Base-by-base conservation (phyloP, 2,888 invertebrate species). In the Notocelia uddmanniana region DNA sequence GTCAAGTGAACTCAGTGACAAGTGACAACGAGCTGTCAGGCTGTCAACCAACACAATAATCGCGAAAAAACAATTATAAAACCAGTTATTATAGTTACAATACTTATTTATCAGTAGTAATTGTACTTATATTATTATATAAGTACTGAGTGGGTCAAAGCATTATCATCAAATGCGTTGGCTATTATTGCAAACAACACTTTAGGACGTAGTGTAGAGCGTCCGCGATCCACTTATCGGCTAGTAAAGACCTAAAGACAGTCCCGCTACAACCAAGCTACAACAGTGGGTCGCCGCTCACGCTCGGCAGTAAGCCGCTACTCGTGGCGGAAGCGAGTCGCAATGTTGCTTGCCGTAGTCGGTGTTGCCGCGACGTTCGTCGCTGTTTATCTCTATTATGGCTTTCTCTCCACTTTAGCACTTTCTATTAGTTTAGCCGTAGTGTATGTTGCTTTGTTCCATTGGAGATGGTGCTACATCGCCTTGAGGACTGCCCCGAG, bases 381-480 rank as follows among this genome's bases (percentile, higher is more conserved):
- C 54, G 86, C 93, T 68, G 85, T 94, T 72, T 94, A 91, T 89
- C 82, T 92, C 71, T 91, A 90, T 78, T 88, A 96, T 83, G 96
- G 96, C 74, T 94, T 95, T 86, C 88, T 95, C 80, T 95, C 94
- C 81, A 95, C 97, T 69, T 79, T 96, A 34, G 94, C 95, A 78
- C 91, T 96, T 69, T 85, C 95, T 70, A 96, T 74, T 94, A 95
- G 63, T 94, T 96, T 69, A 76, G 94, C 75, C 91, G 95, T 73
- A n/a, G 94, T 96, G 31, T 96, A 96, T 81, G 87, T 96, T 70
- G 87, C 95, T 69, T 94, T 96, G 57, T 96, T 96, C 66, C 96
- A 97, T 76, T 95, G 95, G 86, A 94, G 95, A 83, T 98, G 97
- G 97, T 95, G 96, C 81, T 97, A 97, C 83, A 95, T 98, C 71